Conservation (phyloP, 2,888 invertebrate species). For the Clanis bilineata region DNA sequence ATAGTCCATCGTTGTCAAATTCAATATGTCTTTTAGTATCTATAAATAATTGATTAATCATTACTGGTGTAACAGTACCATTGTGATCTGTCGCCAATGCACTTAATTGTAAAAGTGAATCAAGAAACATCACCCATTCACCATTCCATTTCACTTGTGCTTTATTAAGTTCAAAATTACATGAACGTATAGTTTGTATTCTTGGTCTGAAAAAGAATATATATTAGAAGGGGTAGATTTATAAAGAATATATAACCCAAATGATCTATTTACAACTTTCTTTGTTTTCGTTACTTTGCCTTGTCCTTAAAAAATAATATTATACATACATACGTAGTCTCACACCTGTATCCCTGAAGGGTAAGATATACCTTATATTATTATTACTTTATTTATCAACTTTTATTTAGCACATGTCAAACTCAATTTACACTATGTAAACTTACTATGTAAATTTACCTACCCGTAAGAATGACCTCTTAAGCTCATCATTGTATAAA, state of each 20-base stretch:
- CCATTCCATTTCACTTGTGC: constrained; percentile 22
- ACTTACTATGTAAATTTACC: too few relatives aligned
- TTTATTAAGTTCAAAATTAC: constrained; percentile 18
- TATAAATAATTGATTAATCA: constrained; percentile 20
- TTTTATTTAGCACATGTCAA: too few relatives aligned
- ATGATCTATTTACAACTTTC: too few relatives aligned
- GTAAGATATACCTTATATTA: too few relatives aligned
- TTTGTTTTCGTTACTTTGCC: too few relatives aligned
- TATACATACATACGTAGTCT: too few relatives aligned
- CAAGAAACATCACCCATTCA: constrained; percentile 22
- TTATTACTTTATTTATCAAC: too few relatives aligned
- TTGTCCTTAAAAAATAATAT: too few relatives aligned
- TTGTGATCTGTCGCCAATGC: constrained; percentile 14
- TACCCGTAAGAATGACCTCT: constrained; percentile 23
- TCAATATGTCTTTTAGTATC: constrained; percentile 36
- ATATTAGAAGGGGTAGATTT: neutral
- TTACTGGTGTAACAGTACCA: constrained; percentile 16
- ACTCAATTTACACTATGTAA: too few relatives aligned
- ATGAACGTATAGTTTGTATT: constrained; percentile 15
- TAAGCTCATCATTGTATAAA: constrained; percentile 20
- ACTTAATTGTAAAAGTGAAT: constrained; percentile 21
- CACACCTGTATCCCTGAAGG: too few relatives aligned
- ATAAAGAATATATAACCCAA: too few relatives aligned
- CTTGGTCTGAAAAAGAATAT: constrained; percentile 15
- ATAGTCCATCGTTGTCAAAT: neutral